A percentile compares a stretch with the other conserved stretches of the same genome.
Conservation (phyloP, 2,797 vertebrate genomes). For the Acanthiza pusilla region DNA sequence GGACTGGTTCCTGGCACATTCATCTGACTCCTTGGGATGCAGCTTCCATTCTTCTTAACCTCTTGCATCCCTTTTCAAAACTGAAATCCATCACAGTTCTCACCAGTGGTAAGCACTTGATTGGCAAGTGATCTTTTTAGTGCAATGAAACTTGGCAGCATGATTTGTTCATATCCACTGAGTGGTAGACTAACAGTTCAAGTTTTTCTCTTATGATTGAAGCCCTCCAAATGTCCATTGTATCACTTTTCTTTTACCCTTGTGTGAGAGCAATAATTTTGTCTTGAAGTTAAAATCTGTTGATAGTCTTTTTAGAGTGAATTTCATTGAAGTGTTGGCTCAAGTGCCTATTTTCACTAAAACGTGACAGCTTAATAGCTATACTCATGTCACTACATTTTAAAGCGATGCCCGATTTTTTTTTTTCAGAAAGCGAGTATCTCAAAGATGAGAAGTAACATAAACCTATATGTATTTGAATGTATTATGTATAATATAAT, state of each 20-base stretch:
- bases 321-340: neutral
- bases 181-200: neutral
- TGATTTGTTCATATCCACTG: neutral
- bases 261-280: neutral
- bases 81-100: neutral
- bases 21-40: neutral
- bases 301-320: neutral
- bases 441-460: neutral
- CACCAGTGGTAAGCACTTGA: neutral
- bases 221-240: neutral
- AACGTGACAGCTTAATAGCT: neutral
- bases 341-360: neutral
- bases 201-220: neutral
- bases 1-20: neutral
- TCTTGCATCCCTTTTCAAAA: neutral
- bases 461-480: neutral
- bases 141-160: neutral
- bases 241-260: neutral
- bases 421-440: neutral
- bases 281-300: neutral
- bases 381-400: neutral
- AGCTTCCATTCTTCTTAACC: neutral
- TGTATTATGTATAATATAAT: neutral
- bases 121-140: neutral
- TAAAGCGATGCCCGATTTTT: neutral